Base-by-base conservation (phyloP, 2,797 vertebrate genomes). In the Anniella stebbinsi region DNA sequence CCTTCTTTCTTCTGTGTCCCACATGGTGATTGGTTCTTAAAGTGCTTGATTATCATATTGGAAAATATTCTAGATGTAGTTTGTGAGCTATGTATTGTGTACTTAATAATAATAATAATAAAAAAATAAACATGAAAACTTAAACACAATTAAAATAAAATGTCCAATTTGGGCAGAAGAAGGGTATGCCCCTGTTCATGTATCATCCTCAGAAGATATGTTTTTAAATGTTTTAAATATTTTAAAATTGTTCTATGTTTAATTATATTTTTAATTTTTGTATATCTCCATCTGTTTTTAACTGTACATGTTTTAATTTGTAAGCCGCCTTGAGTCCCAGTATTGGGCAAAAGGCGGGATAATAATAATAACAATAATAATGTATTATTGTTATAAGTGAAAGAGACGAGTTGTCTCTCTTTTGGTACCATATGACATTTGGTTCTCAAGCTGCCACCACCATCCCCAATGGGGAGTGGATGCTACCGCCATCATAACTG, bases 101-200 rank as follows among this genome's bases (percentile, higher is more conserved):
- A 45, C 25, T 60, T 86, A 38, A 38, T n/a, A n/a, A n/a, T n/a
- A n/a, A n/a, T n/a, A n/a, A n/a, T n/a, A n/a, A n/a, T n/a, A n/a
- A n/a, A n/a, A n/a, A n/a, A n/a, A n/a, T n/a, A 51, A 38, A 18
- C 60, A 69, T 25, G 28, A 36, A 25, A 38, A 87, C 33, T 70
- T 72, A 45, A 60, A 76, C 25, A 76, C n/a, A 86, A 75, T 23
- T 76, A 63, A 86, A 45, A 70, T 80, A 75, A 77, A 87, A 80
- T 38, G 23, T 9, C 23, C 36, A 72, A 5, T 73, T 82, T 75
- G 6, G 54, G 36, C 23, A 17, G 21, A 28, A 54, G 18, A 60
- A 30, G 8, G 15, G n/a, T 18, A 69, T 80, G 45, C 73, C 7
- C 54, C 17, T 33, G 25, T 4, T 87, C 17, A 41, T 33, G 18